Base-by-base conservation (phyloP, 2,113 vertebrate genomes). In the Octodon degus region DNA sequence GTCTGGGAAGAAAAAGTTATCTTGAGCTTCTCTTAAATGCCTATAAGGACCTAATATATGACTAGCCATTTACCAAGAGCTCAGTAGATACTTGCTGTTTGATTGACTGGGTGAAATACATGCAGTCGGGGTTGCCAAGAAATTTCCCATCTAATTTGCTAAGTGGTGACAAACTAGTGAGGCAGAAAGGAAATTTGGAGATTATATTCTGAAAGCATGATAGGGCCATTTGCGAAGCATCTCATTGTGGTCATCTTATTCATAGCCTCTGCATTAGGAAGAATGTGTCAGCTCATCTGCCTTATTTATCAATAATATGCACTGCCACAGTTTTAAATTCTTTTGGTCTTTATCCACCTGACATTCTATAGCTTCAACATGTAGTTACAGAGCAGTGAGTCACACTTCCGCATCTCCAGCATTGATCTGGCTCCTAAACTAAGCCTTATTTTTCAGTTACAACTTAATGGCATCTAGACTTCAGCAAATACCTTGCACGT, bases 131-230 rank as follows among this genome's bases (percentile, higher is more conserved):
- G 58, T 76, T 94, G 91, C 91, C 93, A 97, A 95, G 95, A 94
- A 91, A 89, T 72, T 96, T 70, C 68, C 30, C 86, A 67, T 93
- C 43, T 93, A 97, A 97, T 96, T 97, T 94, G 95, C 93, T 94
- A 95, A 91, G 89, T 97, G 92, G 47, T 87, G 93, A 96, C 70
- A 96, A 88, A 72, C 92, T 80, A 88, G 96, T 94, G 94, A 86
- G 93, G 47, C 95, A 90, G 88, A 87, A 89, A 89, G 93, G 87
- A 94, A 94, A 82, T 94, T 63, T 22, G 70, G 67, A 55, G 91
- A 82, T 93, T 88, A 79, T 93, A 58, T 84, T 87, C 89, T 67
- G 91, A 94, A 82, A 96, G 47, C n/a, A 25, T 8, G 72, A 80
- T 14, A 53, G 17, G 32, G 90, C 53, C 81, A 90, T 95, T 86